Evolutionary conservation across 2,888 invertebrate species (phyloP).

Genomic region (Plagodis pulveraria): DNA sequence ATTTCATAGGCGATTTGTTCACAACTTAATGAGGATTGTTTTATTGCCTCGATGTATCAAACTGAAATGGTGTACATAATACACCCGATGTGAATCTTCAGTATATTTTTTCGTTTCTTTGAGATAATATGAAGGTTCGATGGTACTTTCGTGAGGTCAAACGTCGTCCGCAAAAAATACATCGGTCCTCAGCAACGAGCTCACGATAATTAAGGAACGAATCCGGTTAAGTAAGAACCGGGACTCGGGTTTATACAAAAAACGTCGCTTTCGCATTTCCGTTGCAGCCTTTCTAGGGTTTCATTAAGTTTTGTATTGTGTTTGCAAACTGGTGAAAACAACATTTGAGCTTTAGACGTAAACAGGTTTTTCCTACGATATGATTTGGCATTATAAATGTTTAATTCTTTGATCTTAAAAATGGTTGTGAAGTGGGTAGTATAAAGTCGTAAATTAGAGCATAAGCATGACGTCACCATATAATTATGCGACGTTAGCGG

Average conservation of each 20-base stretch:
- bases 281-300: conserved; percentile 30
- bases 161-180: conserved; percentile 28
- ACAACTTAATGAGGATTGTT: conserved; percentile 5
- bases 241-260: conserved; percentile 27
- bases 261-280: conserved; percentile 30
- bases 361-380: neutral
- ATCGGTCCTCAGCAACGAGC: conserved; percentile 23
- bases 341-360: neutral
- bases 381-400: too few relatives aligned
- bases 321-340: conserved; percentile 14
- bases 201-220: conserved; percentile 36
- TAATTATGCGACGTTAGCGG: conserved; percentile 41
- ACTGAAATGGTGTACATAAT: neutral
- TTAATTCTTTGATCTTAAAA: neutral
- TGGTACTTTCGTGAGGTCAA: conserved; percentile 27
- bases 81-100: neutral
- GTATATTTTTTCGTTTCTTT: neutral
- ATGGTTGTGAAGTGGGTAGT: conserved; percentile 10
- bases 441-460: conserved; percentile 46
- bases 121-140: conserved; percentile 17
- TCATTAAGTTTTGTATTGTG: conserved; percentile 30
- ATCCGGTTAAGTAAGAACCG: conserved; percentile 34
- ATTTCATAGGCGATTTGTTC: conserved; percentile 8
- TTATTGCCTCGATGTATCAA: conserved; percentile 11
- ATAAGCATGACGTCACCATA: conserved; percentile 46